Evolutionary conservation across 2,797 vertebrate genomes (phyloP), one percentile per base, ranked within the genome.

Genomic region (Dipus sagitta): DNA sequence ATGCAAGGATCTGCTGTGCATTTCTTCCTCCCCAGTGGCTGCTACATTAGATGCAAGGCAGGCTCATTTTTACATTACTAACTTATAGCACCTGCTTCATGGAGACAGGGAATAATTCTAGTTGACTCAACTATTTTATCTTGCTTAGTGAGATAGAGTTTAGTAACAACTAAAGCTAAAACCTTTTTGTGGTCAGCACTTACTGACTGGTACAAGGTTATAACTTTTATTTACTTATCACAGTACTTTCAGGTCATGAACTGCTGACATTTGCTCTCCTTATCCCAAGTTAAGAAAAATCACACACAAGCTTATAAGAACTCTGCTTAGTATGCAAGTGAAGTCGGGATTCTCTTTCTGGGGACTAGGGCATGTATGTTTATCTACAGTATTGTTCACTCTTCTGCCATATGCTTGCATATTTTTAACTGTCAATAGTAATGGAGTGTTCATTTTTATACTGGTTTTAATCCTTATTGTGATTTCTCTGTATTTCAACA

Each of bases 101-200:
- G 86, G 52, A 93, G 70, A 81, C 24, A 58, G 23, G 65, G 54
- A 81, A 72, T 89, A 74, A 85, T 87, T 95, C 75, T 80, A 90
- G 88, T 95, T 93, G 92, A 94, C 70, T 85, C 32, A 77, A 91
- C 76, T 86, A 65, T 96, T 95, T 90, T 68, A 89, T 94, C 90
- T 91, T 92, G 83, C 67, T 91, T 92, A 86, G 65, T 78, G 75
- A 88, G n/a, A 86, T 83, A 95, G 70, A 86, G 80, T 84, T 91
- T 62, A 89, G 77, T 88, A 91, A 91, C 28, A 89, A 68, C 24
- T 32, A 88, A 77, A 94, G 60, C 12, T 54, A 80, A 92, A 89
- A 76, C 65, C 79, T 62, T 77, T 93, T 95, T 94, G 62, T 91
- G 84, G 76, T 92, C 81, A 90, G 88, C 92, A 95, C 30, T 90